These are phyloP conservation scores for Rhamphomyia laevipes DNA, from an alignment of 2,888 invertebrate species.

Conservation along the genomic window DNA sequence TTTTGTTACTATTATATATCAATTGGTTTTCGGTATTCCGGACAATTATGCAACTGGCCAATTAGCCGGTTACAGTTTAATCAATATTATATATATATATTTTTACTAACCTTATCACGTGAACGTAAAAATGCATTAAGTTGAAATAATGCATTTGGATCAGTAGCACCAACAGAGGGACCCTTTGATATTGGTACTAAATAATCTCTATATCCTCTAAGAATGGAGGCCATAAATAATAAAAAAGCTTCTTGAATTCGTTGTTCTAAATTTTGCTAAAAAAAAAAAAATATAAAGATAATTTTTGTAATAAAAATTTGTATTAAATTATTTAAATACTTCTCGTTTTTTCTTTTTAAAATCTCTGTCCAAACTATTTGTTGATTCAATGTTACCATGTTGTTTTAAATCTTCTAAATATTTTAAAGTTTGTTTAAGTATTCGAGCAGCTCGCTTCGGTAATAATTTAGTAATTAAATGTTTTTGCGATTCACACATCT, in stretches of 20 bases:
- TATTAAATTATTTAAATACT: slow-evolving; percentile 18
- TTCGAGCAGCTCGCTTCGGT: slow-evolving; percentile 77
- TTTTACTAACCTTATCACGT: slow-evolving; percentile 57
- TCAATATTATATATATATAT: no score
- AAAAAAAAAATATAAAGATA: not conserved
- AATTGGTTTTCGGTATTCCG: not conserved
- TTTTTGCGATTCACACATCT: slow-evolving; percentile 79
- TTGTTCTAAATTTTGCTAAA: slow-evolving; percentile 70
- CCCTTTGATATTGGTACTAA: slow-evolving; percentile 88
- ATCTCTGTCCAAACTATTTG: slow-evolving; percentile 65
- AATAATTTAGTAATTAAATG: slow-evolving; percentile 67
- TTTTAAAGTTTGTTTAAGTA: slow-evolving; percentile 67
- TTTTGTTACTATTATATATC: no score
- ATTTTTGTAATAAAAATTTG: not conserved
- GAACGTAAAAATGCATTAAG: slow-evolving; percentile 79
- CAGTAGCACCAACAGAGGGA: slow-evolving; percentile 87
- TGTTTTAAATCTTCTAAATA: slow-evolving; percentile 54
- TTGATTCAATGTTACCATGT: slow-evolving; percentile 40
- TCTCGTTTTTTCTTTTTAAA: slow-evolving; percentile 71
- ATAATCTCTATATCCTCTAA: slow-evolving; percentile 81
- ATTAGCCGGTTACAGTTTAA: no score
- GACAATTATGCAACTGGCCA: no score
- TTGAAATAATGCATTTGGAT: slow-evolving; percentile 90
- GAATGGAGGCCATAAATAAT: slow-evolving; percentile 83
- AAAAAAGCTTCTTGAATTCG: slow-evolving; percentile 96